These are phyloP conservation scores for Anguilla pacifica DNA, from an alignment of 2,797 vertebrate genomes.

Conservation along the genomic window DNA sequence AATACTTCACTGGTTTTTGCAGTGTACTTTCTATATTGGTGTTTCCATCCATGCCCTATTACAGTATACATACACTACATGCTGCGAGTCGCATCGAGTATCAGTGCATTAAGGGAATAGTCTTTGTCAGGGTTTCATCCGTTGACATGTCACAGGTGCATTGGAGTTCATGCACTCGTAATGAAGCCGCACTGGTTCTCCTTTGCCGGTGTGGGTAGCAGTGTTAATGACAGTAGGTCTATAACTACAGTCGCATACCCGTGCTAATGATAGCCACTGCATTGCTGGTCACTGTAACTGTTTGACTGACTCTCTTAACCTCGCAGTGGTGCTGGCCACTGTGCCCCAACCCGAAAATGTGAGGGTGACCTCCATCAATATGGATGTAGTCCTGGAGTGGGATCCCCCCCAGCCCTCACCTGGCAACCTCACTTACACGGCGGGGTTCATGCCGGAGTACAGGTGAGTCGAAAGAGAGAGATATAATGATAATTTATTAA, in stretches of 20 bases:
- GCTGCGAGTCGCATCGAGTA: too few relatives aligned
- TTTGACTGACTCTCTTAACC: neutral
- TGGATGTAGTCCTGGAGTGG: constrained; percentile 69
- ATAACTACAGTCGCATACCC: neutral
- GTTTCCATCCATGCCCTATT: too few relatives aligned
- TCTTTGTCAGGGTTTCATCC: too few relatives aligned
- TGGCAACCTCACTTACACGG: constrained; percentile 50
- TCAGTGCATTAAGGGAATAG: too few relatives aligned
- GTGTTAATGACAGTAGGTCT: neutral
- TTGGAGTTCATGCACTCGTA: too few relatives aligned
- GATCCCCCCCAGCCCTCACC: constrained; percentile 38
- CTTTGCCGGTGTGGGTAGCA: neutral
- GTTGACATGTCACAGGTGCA: too few relatives aligned
- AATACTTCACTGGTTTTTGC: too few relatives aligned
- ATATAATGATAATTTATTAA: too few relatives aligned
- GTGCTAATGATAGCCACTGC: neutral
- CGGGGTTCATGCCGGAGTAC: constrained; percentile 51
- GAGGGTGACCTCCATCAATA: constrained; percentile 55
- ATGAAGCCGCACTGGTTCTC: neutral
- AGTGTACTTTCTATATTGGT: too few relatives aligned
- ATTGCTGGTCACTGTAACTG: too few relatives aligned
- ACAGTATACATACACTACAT: too few relatives aligned
- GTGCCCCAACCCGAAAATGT: constrained; percentile 55
- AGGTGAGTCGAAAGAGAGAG: neutral
- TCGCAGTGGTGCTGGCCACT: constrained; percentile 39